Base-by-base conservation (phyloP, 2,797 vertebrate species). In the Pygocentrus nattereri region DNA sequence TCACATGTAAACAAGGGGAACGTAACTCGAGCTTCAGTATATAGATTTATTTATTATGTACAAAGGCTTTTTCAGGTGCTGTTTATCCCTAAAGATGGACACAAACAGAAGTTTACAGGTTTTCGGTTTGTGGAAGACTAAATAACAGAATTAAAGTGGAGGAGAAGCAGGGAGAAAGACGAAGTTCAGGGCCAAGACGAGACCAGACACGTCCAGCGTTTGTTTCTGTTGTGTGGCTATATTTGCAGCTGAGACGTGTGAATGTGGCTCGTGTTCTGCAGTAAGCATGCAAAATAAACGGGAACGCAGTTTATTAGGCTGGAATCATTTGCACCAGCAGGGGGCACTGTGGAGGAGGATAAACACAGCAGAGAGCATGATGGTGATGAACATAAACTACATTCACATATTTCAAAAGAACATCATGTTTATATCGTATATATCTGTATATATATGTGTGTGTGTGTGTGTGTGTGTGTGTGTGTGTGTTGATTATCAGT, bases 41-140 rank as follows among this genome's bases (percentile, higher is more conserved):
- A 90, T 91, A 90, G 90, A 92, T 93, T 93, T 87, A 90, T 92
- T 91, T 88, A 88, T 88, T 84, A 85, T 92, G 91, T 94, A 94
- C 93, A 94, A 93, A 93, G 82, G 92, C 82, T 88, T 88, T 85
- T 90, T 89, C 62, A 84, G 90, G 85, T 92, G 91, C 90, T 92
- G 84, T 92, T 89, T 93, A 89, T 85, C 87, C 87, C 91, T 90
- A 89, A 90, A 93, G 93, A 90, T 89, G 93, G 90, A 87, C 92
- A 92, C 91, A 87, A 91, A 92, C 93, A 84, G 87, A 92, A 90
- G 90, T 86, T 87, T 94, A 94, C 92, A 94, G 91, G 89, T 92
- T 93, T 84, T 89, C 93, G 93, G 92, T 91, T 94, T 90, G 94
- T 94, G 94, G 94, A 95, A 95, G 94, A 95, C 94, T 94, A 94